phyloP scores from a whole-genome alignment of 2,113 vertebrate species.

The Rhinoderma darwinii region DNA sequence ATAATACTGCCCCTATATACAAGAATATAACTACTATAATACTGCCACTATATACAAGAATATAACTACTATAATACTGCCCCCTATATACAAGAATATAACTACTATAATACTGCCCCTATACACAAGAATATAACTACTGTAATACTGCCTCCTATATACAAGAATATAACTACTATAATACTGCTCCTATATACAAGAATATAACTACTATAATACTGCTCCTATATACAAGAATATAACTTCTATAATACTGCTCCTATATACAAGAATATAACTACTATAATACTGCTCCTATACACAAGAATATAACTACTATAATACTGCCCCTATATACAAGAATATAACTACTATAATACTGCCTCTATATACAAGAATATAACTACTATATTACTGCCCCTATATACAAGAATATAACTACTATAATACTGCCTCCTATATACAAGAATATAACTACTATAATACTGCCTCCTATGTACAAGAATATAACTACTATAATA shows the following conservation, averaged over 20 bases:
- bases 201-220: too few species aligned
- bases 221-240: too few species aligned
- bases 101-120: not conserved
- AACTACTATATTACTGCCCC: not conserved
- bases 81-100: too few species aligned
- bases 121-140: conserved; percentile 1
- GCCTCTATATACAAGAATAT: too few species aligned
- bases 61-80: conserved; percentile 4
- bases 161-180: conserved; percentile 5
- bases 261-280: conserved; percentile 7
- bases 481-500: conserved; percentile 16
- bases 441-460: conserved; percentile 4
- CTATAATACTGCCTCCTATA: not conserved
- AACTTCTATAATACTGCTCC: conserved; percentile 6
- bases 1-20: too few species aligned
- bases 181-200: conserved; percentile 3
- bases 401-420: conserved; percentile 4
- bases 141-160: not conserved
- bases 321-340: too few species aligned
- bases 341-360: too few species aligned
- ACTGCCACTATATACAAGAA: too few species aligned
- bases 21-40: too few species aligned
- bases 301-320: too few species aligned
- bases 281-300: too few species aligned
- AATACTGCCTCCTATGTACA: conserved; percentile 10